Evolutionary conservation across 2,888 invertebrate species (phyloP).

Genomic region (Archips xylosteana): DNA sequence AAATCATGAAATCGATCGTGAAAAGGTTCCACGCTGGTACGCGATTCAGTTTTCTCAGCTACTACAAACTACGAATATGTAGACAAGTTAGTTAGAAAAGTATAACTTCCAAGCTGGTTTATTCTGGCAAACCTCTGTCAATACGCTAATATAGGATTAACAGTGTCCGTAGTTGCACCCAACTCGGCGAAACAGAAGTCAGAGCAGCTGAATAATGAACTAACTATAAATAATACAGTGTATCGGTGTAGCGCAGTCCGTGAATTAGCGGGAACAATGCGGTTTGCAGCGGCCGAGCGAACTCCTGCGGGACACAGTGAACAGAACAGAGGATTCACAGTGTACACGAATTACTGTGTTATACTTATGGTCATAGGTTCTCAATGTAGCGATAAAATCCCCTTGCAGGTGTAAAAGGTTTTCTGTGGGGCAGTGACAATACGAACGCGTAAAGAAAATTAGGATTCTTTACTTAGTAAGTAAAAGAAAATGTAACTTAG

Average conservation of each 20-base stretch:
- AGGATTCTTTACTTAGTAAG: too few species aligned
- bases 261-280: conserved; percentile 15
- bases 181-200: not conserved
- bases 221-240: conserved; percentile 13
- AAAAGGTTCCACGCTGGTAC: too few species aligned
- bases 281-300: not conserved
- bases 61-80: too few species aligned
- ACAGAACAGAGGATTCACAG: not conserved
- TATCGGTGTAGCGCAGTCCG: conserved; percentile 4
- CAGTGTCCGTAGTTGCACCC: not conserved
- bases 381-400: too few species aligned
- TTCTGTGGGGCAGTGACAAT: too few species aligned
- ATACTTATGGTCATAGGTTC: not conserved
- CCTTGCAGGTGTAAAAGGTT: too few species aligned
- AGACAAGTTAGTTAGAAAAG: too few species aligned
- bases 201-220: conserved; percentile 8
- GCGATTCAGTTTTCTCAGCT: too few species aligned
- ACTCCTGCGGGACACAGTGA: not conserved
- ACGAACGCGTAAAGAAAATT: too few species aligned
- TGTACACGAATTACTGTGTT: not conserved
- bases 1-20: too few species aligned
- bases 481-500: too few species aligned
- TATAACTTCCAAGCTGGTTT: too few species aligned
- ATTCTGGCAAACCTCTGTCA: not conserved
- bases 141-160: not conserved